phyloP scores from a whole-genome alignment of 2,113 vertebrate species.

The Dipodomys merriami region DNA sequence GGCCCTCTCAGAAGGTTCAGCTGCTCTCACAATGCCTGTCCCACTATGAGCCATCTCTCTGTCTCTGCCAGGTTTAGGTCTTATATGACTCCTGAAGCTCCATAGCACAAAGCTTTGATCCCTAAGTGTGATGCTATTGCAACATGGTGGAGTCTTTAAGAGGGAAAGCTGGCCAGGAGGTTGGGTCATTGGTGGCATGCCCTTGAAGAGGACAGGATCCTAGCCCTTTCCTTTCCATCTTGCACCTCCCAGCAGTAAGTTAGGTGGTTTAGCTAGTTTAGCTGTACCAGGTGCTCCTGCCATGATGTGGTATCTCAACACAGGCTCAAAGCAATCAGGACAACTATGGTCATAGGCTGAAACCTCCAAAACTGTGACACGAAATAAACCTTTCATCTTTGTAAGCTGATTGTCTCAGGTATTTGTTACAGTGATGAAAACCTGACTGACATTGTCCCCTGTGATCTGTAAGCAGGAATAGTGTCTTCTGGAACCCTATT shows the following conservation, averaged over 20 bases:
- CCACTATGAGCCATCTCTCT: not conserved
- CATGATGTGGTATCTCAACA: too few species aligned
- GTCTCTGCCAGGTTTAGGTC: not conserved
- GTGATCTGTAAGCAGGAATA: not conserved
- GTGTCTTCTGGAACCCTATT: not conserved
- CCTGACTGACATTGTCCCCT: not conserved
- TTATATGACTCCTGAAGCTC: not conserved
- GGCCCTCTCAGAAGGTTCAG: not conserved
- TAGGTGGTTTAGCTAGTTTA: too few species aligned
- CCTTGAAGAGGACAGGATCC: not conserved
- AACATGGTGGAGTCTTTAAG: not conserved
- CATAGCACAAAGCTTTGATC: not conserved
- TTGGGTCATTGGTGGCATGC: not conserved
- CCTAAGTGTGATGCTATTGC: not conserved
- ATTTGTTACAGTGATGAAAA: not conserved
- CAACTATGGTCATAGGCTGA: not conserved
- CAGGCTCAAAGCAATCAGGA: not conserved
- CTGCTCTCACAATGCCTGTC: fast-evolving
- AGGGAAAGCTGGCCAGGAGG: not conserved
- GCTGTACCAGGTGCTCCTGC: too few species aligned
- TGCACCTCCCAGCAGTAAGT: not conserved
- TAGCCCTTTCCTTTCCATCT: not conserved
- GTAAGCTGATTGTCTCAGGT: too few species aligned
- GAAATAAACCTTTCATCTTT: not conserved
- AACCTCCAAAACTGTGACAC: not conserved